Conservation (phyloP, 2,888 invertebrate species). For the Zygaena filipendulae region DNA sequence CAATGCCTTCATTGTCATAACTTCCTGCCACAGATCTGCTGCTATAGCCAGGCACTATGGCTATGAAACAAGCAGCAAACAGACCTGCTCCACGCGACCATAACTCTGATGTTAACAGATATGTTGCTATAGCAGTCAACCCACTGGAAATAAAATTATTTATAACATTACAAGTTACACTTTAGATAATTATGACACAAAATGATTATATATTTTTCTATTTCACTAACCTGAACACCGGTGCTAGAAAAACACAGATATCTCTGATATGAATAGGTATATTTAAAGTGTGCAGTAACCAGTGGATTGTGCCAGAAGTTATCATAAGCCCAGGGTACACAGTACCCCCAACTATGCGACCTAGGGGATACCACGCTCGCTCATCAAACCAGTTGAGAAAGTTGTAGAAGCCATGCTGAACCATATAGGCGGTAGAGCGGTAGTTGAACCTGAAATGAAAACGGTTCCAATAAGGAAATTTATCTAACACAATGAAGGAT, state of each 20-base stretch:
- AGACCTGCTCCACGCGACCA: slow-evolving; percentile 97
- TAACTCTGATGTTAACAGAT: slow-evolving; percentile 95
- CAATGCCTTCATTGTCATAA: slow-evolving; percentile 99
- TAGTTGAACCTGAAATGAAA: slow-evolving; percentile 92
- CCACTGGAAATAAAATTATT: slow-evolving; percentile 79
- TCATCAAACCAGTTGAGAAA: slow-evolving; percentile 99
- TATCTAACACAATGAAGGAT: too few relatives aligned
- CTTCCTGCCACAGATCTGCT: slow-evolving; percentile 99
- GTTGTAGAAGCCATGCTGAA: slow-evolving; percentile 98
- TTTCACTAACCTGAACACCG: slow-evolving; percentile 92
- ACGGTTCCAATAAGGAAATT: slow-evolving; percentile 14
- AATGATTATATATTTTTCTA: slow-evolving; percentile 1
- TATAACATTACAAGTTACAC: too few relatives aligned
- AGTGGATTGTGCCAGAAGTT: slow-evolving; percentile 97
- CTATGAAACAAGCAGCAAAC: slow-evolving; percentile 99
- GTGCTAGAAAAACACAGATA: slow-evolving; percentile 98
- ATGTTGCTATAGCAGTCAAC: slow-evolving; percentile 96
- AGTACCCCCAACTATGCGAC: slow-evolving; percentile 98
- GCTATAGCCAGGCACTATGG: slow-evolving; percentile 98
- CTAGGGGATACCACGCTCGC: slow-evolving; percentile 98
- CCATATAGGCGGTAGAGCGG: slow-evolving; percentile 98
- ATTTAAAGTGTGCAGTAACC: slow-evolving; percentile 88
- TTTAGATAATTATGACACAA: slow-evolving; percentile 1
- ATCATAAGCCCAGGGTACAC: slow-evolving; percentile 99
- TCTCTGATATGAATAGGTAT: slow-evolving; percentile 98